Base-by-base conservation (phyloP, 2,888 invertebrate species). In the Cistogaster globosa region DNA sequence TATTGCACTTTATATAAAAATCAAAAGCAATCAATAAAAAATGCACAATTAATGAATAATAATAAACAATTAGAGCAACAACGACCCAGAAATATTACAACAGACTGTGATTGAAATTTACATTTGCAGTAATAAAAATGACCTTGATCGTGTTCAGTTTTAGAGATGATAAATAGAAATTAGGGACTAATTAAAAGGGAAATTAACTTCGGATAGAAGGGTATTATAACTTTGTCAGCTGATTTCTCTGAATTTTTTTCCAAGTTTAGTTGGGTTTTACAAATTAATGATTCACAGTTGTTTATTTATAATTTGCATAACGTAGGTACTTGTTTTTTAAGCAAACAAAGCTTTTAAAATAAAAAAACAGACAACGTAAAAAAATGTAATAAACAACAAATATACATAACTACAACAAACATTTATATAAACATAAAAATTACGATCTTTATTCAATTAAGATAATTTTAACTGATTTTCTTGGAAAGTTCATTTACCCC, bases 71-170 rank as follows among this genome's bases (percentile, higher is more conserved):
- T 18, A 45, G 51, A n/a, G 38, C 60, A 62, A 51, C 20, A 62
- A 51, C 20, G 38, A 62, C 62, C 45, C 42, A 26, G 22, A 67
- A 58, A 77, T 77, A 32, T n/a, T 68, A 26, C 22, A n/a, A 57
- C 53, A 32, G 32, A 32, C 6, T 32, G 32, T 60, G 36, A 68
- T 68, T 74, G 68, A 69, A 68, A 36, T 57, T 32, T 36, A 26
- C 12, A 58, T 51, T 76, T 45, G 51, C 45, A 32, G 22, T 71
- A 22, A 77, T 76, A 42, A 63, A 65, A 71, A 71, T 77, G 76
- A 77, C 82, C 82, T 83, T 83, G 82, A 72, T 83, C 45, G 22
- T 71, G 20, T 58, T 60, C 2, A 11, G 12, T 3, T n/a, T 18
- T 14, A 58, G 22, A 12, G 22, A 45, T 12, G 6, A 12, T 1